phyloP scores from a whole-genome alignment of 2,797 vertebrate genomes.

The Lophotriccus pileatus region DNA sequence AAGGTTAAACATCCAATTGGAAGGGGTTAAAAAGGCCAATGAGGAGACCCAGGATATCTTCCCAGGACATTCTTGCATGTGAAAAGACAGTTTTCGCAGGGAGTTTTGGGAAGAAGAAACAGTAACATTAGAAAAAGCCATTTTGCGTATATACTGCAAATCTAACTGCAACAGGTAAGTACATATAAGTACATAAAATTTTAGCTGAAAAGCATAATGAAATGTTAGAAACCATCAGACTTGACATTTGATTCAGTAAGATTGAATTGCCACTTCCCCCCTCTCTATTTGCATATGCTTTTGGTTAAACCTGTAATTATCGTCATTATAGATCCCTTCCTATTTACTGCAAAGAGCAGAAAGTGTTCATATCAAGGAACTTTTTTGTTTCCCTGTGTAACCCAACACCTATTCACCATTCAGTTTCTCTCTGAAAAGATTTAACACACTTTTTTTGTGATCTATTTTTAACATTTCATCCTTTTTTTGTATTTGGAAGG shows the following conservation, averaged over 20 bases:
- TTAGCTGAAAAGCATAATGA: neutral
- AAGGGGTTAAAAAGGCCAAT: too few species aligned
- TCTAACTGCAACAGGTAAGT: too few species aligned
- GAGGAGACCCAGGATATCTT: too few species aligned
- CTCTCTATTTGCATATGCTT: neutral
- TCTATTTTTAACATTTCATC: neutral
- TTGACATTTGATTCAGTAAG: neutral
- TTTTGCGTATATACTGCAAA: too few species aligned
- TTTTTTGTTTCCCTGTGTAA: neutral
- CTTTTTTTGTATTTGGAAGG: neutral
- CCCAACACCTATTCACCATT: neutral
- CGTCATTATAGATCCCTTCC: neutral
- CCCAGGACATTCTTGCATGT: too few species aligned
- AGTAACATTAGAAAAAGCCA: too few species aligned
- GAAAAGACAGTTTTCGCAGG: too few species aligned
- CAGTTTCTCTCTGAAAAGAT: neutral
- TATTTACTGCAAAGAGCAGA: neutral
- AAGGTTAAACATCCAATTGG: too few species aligned
- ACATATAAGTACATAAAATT: neutral
- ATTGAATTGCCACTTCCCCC: neutral
- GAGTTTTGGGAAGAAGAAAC: too few species aligned
- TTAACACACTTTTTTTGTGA: neutral
- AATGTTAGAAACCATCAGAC: neutral
- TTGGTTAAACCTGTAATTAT: constrained; percentile 8
- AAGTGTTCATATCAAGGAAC: neutral